phyloP scores from a whole-genome alignment of 2,113 vertebrate species.

The Tringa solitaria region DNA sequence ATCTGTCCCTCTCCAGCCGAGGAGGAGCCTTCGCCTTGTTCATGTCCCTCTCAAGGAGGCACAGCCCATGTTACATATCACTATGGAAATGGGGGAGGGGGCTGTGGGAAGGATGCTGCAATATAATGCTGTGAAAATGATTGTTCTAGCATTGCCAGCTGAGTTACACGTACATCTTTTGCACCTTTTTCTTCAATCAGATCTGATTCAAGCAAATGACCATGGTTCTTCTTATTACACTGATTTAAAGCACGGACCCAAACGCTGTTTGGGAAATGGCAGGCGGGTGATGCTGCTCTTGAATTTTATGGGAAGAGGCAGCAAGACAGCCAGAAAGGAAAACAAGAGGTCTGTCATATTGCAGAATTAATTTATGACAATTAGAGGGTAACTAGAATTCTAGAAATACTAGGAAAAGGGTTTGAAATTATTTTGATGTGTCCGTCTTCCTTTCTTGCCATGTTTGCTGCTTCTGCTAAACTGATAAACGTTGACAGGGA shows the following conservation, averaged over 20 bases:
- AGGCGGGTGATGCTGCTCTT: neutral
- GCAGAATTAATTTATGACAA: neutral
- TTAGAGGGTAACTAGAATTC: neutral
- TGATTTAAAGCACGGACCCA: neutral
- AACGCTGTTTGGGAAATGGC: neutral
- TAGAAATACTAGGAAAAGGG: neutral
- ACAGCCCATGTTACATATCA: rapidly evolving
- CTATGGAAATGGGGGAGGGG: neutral
- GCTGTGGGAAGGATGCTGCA: neutral
- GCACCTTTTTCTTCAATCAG: neutral
- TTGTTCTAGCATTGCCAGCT: neutral
- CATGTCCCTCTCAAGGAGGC: rapidly evolving
- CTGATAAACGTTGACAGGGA: rapidly evolving
- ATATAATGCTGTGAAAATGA: neutral
- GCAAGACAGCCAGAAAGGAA: neutral
- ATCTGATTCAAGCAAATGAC: neutral
- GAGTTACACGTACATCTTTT: neutral
- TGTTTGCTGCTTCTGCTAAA: neutral
- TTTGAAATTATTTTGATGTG: neutral
- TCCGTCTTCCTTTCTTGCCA: rapidly evolving
- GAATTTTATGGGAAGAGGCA: neutral
- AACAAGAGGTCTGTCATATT: neutral
- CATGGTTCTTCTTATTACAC: neutral
- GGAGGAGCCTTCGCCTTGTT: neutral
- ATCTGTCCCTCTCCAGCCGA: rapidly evolving